Percentiles rank a stretch among this genome's conserved stretches.
Conservation (phyloP, 2,113 vertebrate species). For the Phalacrocorax brasilianus region DNA sequence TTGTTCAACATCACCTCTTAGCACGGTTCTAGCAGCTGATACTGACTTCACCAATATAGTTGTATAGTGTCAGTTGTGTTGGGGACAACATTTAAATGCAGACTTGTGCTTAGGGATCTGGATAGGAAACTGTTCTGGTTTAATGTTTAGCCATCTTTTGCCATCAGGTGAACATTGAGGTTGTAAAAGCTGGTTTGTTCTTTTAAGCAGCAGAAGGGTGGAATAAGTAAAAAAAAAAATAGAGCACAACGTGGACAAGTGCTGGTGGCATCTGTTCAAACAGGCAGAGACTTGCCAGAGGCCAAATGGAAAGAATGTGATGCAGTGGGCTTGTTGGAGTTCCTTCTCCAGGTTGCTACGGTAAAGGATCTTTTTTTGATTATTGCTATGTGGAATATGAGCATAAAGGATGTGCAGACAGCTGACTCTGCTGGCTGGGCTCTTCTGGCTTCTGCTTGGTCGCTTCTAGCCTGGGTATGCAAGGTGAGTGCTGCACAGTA, state of each 20-base stretch:
- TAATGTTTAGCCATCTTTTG: background rate
- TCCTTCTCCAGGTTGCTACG: background rate
- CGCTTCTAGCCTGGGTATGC: background rate
- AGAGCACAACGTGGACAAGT: background rate
- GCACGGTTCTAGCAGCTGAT: background rate
- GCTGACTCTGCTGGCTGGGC: background rate
- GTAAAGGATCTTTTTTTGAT: background rate
- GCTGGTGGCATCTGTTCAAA: background rate
- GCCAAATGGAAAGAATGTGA: background rate
- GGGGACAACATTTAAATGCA: background rate
- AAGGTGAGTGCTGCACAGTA: background rate
- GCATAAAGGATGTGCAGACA: background rate
- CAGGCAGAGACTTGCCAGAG: background rate
- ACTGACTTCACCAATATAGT: fast-evolving
- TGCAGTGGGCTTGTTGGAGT: background rate
- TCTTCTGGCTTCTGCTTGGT: background rate
- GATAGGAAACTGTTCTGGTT: background rate
- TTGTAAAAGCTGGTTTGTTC: background rate
- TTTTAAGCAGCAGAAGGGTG: background rate
- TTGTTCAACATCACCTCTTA: background rate
- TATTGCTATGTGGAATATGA: background rate
- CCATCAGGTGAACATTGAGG: background rate
- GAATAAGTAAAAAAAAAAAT: background rate
- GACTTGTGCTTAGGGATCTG: background rate
- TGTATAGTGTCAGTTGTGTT: background rate